phyloP scores from a whole-genome alignment of 1,140 invertebrate species.

The Bombus fervidus region DNA sequence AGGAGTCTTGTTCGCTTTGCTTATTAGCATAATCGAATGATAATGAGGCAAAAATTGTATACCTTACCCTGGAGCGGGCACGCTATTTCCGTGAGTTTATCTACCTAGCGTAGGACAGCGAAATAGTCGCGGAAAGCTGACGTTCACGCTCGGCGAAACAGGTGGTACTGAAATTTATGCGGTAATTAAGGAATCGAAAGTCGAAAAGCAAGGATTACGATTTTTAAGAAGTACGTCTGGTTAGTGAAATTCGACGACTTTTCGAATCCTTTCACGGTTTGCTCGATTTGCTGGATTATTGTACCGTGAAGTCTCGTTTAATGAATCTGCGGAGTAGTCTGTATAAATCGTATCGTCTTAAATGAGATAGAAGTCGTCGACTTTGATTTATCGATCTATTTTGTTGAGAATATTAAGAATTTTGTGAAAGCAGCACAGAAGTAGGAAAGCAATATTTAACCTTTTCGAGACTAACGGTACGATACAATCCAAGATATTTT shows the following conservation, averaged over 20 bases:
- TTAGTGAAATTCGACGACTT: not conserved
- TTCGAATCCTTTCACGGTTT: not conserved
- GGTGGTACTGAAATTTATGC: constrained; percentile 3
- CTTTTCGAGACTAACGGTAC: too few relatives aligned
- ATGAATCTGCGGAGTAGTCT: not conserved
- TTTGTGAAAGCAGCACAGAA: not conserved
- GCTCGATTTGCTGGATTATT: not conserved
- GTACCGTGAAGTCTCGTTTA: not conserved
- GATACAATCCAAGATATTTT: too few relatives aligned
- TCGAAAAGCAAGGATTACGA: not conserved
- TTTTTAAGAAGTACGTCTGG: not conserved
- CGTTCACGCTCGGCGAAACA: not conserved
- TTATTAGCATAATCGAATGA: constrained; percentile 53
- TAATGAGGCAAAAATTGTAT: constrained; percentile 32
- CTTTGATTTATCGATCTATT: not conserved
- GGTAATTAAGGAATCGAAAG: constrained; percentile 41
- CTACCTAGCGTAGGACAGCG: not conserved
- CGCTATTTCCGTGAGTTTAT: too few relatives aligned
- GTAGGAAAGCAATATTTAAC: too few relatives aligned
- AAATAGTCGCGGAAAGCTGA: too few relatives aligned
- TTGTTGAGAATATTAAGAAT: not conserved
- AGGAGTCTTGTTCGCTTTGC: too few relatives aligned
- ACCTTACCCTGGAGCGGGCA: not conserved
- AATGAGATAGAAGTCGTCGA: not conserved
- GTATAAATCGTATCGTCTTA: not conserved